Conservation (phyloP, 2,113 vertebrate species). For the Larimichthys polyactis region DNA sequence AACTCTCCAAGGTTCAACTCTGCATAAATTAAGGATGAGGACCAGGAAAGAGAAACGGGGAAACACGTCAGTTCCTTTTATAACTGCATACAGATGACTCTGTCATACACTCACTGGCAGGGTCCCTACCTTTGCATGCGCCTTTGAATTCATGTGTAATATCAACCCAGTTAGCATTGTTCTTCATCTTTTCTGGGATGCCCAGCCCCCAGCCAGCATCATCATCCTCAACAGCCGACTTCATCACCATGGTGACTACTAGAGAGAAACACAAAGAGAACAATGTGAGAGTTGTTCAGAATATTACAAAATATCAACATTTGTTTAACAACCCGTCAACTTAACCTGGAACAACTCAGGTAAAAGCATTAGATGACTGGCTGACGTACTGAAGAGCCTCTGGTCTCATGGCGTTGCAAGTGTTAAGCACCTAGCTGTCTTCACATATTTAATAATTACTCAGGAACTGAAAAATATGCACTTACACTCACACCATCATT, state of each 20-base stretch:
- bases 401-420: background rate
- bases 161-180: conserved; percentile 94
- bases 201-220: conserved; percentile 95
- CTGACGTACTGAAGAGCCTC: background rate
- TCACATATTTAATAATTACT: background rate
- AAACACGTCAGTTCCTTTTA: conserved; percentile 8
- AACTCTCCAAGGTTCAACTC: conserved; percentile 97
- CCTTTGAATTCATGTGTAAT: conserved; percentile 96
- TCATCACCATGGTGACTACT: conserved; percentile 93
- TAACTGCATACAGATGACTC: background rate
- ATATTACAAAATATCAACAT: conserved; percentile 3
- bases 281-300: background rate
- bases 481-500: background rate
- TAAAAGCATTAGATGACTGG: background rate
- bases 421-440: background rate
- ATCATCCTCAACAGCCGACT: conserved; percentile 94
- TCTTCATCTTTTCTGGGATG: conserved; percentile 95
- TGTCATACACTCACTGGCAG: background rate
- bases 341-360: background rate
- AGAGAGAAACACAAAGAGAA: conserved; percentile 16
- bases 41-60: background rate
- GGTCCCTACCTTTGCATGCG: conserved; percentile 89
- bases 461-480: background rate
- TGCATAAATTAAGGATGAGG: conserved; percentile 77
- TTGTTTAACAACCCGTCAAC: background rate